Percentiles rank a stretch among this genome's conserved stretches.
phyloP scores from a whole-genome alignment of 2,113 vertebrate genomes.

The Platichthys flesus region DNA sequence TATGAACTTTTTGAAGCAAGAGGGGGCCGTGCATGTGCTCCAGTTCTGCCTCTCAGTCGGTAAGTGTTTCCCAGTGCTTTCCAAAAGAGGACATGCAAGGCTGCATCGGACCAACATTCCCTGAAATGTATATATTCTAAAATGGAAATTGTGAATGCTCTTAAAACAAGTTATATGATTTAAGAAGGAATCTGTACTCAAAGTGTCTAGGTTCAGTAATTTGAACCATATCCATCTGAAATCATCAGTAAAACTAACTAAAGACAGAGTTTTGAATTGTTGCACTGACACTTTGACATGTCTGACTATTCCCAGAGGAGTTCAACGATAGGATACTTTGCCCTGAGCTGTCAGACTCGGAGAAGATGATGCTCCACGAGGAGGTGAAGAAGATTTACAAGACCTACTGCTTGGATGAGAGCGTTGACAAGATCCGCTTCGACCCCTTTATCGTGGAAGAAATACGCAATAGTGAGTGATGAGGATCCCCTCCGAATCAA shows the following conservation, averaged over 20 bases:
- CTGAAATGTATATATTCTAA: no score
- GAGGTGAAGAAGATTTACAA: constrained; percentile 96
- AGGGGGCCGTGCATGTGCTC: constrained; percentile 95
- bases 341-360: constrained; percentile 91
- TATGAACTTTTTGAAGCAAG: constrained; percentile 98
- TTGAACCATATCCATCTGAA: neutral
- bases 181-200: neutral
- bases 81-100: no score
- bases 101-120: no score
- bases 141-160: no score
- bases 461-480: constrained; percentile 92
- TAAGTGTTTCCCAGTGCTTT: constrained; percentile 67
- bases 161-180: no score
- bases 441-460: constrained; percentile 97
- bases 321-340: constrained; percentile 95
- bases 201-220: no score
- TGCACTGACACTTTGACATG: neutral
- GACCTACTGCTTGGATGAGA: constrained; percentile 98
- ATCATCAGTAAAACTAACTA: neutral
- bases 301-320: constrained; percentile 85
- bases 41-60: constrained; percentile 97
- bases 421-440: constrained; percentile 96
- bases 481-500: neutral
- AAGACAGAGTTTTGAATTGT: neutral
- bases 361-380: constrained; percentile 91